Evolutionary conservation across 2,113 vertebrate genomes (phyloP).

Genomic region (Mesoclemmys tuberculata): DNA sequence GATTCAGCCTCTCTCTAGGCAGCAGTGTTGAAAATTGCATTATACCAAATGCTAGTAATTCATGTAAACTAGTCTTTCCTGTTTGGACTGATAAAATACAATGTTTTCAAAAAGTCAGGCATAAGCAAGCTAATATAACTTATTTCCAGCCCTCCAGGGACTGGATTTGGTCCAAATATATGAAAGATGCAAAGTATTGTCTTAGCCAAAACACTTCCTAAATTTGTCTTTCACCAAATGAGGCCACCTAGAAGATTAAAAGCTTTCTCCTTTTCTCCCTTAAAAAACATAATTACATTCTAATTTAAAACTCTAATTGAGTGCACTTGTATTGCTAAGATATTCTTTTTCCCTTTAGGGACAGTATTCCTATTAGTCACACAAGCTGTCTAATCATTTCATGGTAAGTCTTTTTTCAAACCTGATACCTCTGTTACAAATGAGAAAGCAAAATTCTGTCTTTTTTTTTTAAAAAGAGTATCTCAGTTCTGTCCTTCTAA

Average conservation of each 20-base stretch:
- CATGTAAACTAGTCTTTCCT: constrained; percentile 24
- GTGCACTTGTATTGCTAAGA: constrained; percentile 68
- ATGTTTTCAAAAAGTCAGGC: constrained; percentile 41
- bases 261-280: constrained; percentile 19
- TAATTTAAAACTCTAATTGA: constrained; percentile 80
- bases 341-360: constrained; percentile 73
- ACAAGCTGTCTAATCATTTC: constrained; percentile 73
- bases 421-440: constrained; percentile 66
- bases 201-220: constrained; percentile 67
- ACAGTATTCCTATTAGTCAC: constrained; percentile 78
- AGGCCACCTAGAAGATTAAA: constrained; percentile 75
- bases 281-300: constrained; percentile 74
- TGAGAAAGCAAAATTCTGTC: constrained; percentile 45
- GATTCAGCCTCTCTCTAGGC: background rate
- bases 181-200: constrained; percentile 34
- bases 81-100: constrained; percentile 34
- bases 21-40: constrained; percentile 32
- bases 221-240: constrained; percentile 68
- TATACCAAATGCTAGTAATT: constrained; percentile 34
- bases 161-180: constrained; percentile 62
- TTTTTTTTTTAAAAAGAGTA: constrained; percentile 39
- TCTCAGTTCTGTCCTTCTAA: constrained; percentile 56
- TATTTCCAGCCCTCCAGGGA: constrained; percentile 29
- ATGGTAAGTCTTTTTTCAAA: constrained; percentile 44
- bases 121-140: constrained; percentile 23